Evolutionary conservation across 2,888 invertebrate species (phyloP).

Genomic region (Lithosia quadra): DNA sequence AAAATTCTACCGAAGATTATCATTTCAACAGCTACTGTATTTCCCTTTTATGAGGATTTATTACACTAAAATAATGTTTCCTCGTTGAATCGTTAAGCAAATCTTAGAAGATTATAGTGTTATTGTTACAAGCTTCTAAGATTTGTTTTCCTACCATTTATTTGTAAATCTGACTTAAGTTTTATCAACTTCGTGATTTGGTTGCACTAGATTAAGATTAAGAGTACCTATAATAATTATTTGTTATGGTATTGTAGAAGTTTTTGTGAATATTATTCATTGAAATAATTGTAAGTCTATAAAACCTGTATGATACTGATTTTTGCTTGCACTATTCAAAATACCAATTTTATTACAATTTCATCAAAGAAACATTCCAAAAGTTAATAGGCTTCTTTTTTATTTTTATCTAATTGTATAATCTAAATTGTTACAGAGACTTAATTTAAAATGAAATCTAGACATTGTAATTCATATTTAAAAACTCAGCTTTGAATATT

Average conservation of each 20-base stretch:
- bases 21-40: not conserved
- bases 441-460: not conserved
- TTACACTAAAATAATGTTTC: not conserved
- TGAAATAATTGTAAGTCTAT: too few relatives aligned
- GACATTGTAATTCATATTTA: conserved; percentile 1
- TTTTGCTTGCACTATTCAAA: not conserved
- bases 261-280: not conserved
- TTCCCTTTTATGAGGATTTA: not conserved
- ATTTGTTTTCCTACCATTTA: too few relatives aligned
- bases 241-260: not conserved
- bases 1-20: not conserved
- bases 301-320: not conserved
- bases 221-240: not conserved
- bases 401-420: not conserved
- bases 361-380: not conserved
- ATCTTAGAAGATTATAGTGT: not conserved
- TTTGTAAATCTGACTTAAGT: not conserved
- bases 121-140: too few relatives aligned
- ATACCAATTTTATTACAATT: not conserved
- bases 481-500: not conserved
- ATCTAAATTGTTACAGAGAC: not conserved
- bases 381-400: not conserved
- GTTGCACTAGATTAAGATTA: not conserved
- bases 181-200: not conserved
- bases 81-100: not conserved